Evolutionary conservation across 2,797 vertebrate species (phyloP).

Genomic region (Phataginus tricuspis): DNA sequence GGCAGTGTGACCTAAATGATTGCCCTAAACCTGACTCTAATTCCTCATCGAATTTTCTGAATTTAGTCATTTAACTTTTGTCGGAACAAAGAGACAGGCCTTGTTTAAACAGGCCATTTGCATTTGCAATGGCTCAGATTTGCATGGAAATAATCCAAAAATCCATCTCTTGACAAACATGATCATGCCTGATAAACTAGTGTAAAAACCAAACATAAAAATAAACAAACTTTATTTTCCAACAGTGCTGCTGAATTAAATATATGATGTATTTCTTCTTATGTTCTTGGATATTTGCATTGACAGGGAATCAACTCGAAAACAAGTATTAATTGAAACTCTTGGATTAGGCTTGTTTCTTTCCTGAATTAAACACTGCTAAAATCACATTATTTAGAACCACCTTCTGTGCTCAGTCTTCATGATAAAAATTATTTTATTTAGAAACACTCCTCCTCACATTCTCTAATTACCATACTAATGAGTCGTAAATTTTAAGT

Average conservation of each 20-base stretch:
- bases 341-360: not conserved
- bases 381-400: not conserved
- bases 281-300: not conserved
- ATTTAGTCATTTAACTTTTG: constrained; percentile 43
- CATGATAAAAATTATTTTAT: not conserved
- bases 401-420: not conserved
- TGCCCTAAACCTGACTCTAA: not conserved
- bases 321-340: not conserved
- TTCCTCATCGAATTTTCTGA: constrained; percentile 34
- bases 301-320: not conserved
- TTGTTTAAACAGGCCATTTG: not conserved
- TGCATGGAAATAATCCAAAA: constrained; percentile 32
- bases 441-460: not conserved
- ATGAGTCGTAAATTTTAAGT: constrained; percentile 43
- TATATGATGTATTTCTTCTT: not conserved
- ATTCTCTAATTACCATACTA: not conserved
- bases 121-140: constrained; percentile 7
- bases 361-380: not conserved
- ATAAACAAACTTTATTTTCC: constrained; percentile 32
- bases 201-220: not conserved
- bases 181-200: not conserved
- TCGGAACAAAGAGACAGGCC: not conserved
- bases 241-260: not conserved
- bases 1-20: constrained; percentile 10
- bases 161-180: not conserved